These are phyloP conservation scores for Peromyscus aztecus DNA, from an alignment of 2,797 vertebrate genomes.

Conservation along the genomic window DNA sequence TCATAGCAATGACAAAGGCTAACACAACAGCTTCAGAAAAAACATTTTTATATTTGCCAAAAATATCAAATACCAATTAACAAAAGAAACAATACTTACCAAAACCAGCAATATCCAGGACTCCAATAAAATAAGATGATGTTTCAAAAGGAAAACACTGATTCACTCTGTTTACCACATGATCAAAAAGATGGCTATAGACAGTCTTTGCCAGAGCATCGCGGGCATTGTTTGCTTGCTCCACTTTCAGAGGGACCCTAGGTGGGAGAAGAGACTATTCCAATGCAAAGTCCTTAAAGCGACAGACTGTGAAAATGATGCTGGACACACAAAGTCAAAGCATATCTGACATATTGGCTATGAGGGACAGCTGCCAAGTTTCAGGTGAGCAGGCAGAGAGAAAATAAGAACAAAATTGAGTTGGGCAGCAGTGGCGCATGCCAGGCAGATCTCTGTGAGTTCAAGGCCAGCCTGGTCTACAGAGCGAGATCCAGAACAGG, in stretches of 20 bases:
- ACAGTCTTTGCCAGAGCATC: constrained; percentile 97
- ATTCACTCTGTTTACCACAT: constrained; percentile 97
- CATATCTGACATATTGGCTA: background rate
- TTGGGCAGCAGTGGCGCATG: no score
- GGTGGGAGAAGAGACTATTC: background rate
- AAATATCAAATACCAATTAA: constrained; percentile 17
- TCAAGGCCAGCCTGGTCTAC: no score
- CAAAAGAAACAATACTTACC: constrained; percentile 88
- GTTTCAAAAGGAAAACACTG: constrained; percentile 97
- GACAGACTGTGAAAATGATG: background rate
- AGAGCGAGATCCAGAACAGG: no score
- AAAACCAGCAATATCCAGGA: constrained; percentile 98
- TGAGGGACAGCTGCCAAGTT: background rate
- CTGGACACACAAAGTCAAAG: background rate
- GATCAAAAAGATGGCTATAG: constrained; percentile 97
- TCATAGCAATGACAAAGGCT: background rate
- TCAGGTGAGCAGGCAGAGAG: background rate
- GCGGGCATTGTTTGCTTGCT: constrained; percentile 97
- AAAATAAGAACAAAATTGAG: background rate
- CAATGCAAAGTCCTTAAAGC: background rate
- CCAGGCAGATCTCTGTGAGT: no score
- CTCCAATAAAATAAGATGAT: constrained; percentile 97
- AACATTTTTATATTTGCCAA: background rate
- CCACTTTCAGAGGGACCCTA: constrained; percentile 98
- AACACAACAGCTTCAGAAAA: background rate